Evolutionary conservation across 2,113 vertebrate genomes (phyloP), one percentile per base, ranked within the genome.

Genomic region (Hydrochoerus hydrochaeris): DNA sequence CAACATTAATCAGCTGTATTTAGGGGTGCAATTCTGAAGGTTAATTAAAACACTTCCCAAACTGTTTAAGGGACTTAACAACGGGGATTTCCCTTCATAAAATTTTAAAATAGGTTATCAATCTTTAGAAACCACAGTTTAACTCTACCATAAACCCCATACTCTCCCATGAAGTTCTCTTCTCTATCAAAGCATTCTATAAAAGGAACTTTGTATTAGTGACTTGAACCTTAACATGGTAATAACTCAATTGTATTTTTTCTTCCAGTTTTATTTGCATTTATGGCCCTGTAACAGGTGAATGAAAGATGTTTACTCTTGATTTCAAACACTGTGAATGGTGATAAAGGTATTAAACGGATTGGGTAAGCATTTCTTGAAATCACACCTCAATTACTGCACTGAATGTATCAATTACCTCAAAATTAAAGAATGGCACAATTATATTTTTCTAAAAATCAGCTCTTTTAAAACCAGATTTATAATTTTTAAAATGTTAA

Each of bases 401-500:
- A 85, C 1, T 9, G 24, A 95, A 87, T 54, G 16, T 95, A n/a
- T 32, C 54, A 54, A 30, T 75, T 84, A 87, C 32, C 81, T 84
- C 58, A 84, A 92, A 91, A 94, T 60, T 52, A 92, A 88, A 94
- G 67, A 90, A 58, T 26, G 5, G 1, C 30, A 81, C 32, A 78
- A 62, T 44, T 92, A 88, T 24, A 69, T 73, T 60, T 44, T 75
- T 69, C 46, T 71, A 20, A 71, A 83, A 65, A 46, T 28, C 28
- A 46, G 28, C 38, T 63, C 28, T 46, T 80, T 96, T 62, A 82
- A 92, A 86, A 35, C 0, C 52, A 52, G 71, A 4, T 67, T 91
- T 75, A 91, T 30, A 85, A 95, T 71, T 73, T 73, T 8, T 12
- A 80, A 87, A 67, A 94, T 84, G 30, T 86, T 89, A 94, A 94